Base-by-base conservation (phyloP, 1,140 invertebrate species). In the Batillaria attramentaria region DNA sequence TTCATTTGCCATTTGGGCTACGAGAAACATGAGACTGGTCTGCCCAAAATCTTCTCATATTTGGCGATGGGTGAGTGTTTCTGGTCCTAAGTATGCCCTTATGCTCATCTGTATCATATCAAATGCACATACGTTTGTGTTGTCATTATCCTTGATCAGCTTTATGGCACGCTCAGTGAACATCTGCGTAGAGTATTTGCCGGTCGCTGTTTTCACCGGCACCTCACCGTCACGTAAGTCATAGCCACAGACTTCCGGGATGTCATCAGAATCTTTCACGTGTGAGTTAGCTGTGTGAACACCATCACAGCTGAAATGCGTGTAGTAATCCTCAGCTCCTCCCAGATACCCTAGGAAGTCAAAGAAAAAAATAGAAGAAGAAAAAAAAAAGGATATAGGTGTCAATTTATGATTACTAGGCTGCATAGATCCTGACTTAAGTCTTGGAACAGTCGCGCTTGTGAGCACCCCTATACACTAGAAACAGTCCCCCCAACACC, bases 131-230 rank as follows among this genome's bases (percentile, higher is more conserved):
- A 86, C 85, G 75, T 86, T 85, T 5, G 74, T 13, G 13, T 41
- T 43, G 65, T 81, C 80, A 79, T 87, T 85, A 8, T 78, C 72
- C 13, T 85, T 77, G 24, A 89, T 80, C 3, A 88, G 72, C 28
- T 87, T 75, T n/a, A 83, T 80, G 24, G 83, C 86, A 77, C 75
- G 84, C 39, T 79, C 62, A 57, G 86, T 82, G 82, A 88, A 88
- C 24, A 89, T 28, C 33, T 86, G 81, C 13, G 87, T 87, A 24
- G 88, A 88, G 74, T 89, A 89, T 18, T 65, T 78, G 3, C 84
- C 84, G 72, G 79, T 83, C 54, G 84, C 68, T 4, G 77, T 37
- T 20, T 72, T 81, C 18, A 80, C 79, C 8, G 82, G 79, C 5
- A 77, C 73, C 31, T 75, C 72, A 62, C 82, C 82, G 31, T 87